Evolutionary conservation across 92 coral and sea anemone species (phyloP).

Genomic region (Phymanthus crucifer): DNA sequence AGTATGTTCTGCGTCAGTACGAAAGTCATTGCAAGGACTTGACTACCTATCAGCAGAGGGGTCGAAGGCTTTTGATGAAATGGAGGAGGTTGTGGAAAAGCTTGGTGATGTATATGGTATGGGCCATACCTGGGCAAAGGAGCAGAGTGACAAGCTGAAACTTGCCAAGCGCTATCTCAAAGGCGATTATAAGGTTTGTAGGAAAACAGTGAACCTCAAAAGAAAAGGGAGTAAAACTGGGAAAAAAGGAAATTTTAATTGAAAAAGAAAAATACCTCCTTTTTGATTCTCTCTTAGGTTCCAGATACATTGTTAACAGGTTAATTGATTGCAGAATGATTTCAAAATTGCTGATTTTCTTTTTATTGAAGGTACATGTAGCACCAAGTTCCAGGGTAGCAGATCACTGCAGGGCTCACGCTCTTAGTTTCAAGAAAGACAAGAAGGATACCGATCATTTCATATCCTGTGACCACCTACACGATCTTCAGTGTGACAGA

Average conservation of each 20-base stretch:
- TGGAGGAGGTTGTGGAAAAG: background rate
- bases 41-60: slow-evolving; percentile 9
- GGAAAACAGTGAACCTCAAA: background rate
- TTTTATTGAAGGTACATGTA: slow-evolving; percentile 55
- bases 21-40: background rate
- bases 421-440: slow-evolving; percentile 50
- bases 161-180: slow-evolving; percentile 17
- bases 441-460: slow-evolving; percentile 33
- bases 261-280: background rate
- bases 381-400: slow-evolving; percentile 59
- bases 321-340: background rate
- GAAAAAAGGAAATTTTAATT: background rate
- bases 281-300: background rate
- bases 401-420: slow-evolving; percentile 68
- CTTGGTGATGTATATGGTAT: background rate
- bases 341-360: background rate
- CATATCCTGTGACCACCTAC: slow-evolving; percentile 55
- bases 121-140: slow-evolving; percentile 15
- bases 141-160: background rate
- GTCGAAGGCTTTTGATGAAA: slow-evolving; percentile 6
- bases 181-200: slow-evolving; percentile 15
- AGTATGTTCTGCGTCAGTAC: background rate
- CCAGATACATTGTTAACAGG: background rate
- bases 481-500: slow-evolving; percentile 57
- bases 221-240: background rate